A percentile compares a stretch with the other conserved stretches of the same genome.
Conservation (phyloP, 2,797 vertebrate species). For the Lagorchestes hirsutus region DNA sequence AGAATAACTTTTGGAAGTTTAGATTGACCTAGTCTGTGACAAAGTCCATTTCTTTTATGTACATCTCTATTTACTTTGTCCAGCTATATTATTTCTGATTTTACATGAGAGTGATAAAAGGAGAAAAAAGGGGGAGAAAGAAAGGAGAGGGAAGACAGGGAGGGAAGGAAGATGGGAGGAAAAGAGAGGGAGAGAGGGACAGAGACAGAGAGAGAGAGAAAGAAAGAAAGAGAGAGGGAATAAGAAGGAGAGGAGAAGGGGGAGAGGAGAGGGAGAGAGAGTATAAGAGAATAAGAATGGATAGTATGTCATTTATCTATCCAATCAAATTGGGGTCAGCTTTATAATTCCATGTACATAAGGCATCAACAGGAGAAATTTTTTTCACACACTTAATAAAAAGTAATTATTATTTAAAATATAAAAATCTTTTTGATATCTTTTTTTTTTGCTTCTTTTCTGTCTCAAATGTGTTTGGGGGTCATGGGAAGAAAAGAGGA, state of each 20-base stretch:
- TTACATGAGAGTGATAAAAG: not conserved
- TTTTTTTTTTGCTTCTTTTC: not conserved
- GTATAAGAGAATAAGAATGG: too few relatives aligned
- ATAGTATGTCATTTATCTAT: not conserved
- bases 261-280: not conserved
- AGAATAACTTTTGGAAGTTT: not conserved
- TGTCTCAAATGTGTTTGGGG: not conserved
- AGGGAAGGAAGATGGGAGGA: accelerated
- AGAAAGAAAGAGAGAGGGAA: not conserved
- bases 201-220: not conserved
- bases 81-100: not conserved
- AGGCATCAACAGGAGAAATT: not conserved
- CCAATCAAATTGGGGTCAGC: not conserved
- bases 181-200: not conserved
- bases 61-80: not conserved
- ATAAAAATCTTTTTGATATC: not conserved
- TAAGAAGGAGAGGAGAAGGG: not conserved
- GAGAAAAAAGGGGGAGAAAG: not conserved
- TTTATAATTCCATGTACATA: not conserved
- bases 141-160: accelerated
- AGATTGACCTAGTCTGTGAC: not conserved
- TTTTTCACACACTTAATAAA: not conserved
- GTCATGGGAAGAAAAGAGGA: not conserved
- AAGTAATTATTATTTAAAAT: not conserved
- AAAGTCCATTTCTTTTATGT: not conserved